Evolutionary conservation across 2,888 invertebrate species (phyloP).

Genomic region (Camponotus fellah): DNA sequence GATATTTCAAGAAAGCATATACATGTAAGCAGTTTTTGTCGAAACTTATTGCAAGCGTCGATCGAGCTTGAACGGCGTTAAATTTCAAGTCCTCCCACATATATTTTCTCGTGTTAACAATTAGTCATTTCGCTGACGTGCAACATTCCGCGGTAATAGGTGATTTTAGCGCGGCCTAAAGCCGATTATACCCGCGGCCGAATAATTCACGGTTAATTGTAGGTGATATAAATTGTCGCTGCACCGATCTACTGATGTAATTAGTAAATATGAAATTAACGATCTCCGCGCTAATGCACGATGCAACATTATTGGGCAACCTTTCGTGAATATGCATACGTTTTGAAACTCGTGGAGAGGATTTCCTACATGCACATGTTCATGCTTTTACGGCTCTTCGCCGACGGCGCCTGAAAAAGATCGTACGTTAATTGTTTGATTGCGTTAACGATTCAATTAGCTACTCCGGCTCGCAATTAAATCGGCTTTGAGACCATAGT

Average conservation of each 20-base stretch:
- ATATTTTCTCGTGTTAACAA: slow-evolving; percentile 25
- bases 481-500: slow-evolving; percentile 29
- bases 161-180: slow-evolving; percentile 53
- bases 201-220: slow-evolving; percentile 57
- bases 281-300: slow-evolving; percentile 42
- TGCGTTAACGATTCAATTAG: slow-evolving; percentile 51
- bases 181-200: slow-evolving; percentile 46
- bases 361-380: slow-evolving; percentile 7
- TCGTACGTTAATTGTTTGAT: slow-evolving; percentile 50
- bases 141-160: slow-evolving; percentile 50
- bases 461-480: slow-evolving; percentile 25
- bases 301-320: slow-evolving; percentile 21
- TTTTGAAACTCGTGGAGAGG: slow-evolving; percentile 41
- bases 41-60: slow-evolving; percentile 14
- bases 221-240: slow-evolving; percentile 53
- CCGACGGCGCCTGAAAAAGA: slow-evolving; percentile 32
- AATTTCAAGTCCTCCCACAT: slow-evolving; percentile 32
- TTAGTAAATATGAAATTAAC: slow-evolving; percentile 56
- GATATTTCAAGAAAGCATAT: background rate
- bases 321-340: slow-evolving; percentile 44
- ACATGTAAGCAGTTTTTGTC: background rate
- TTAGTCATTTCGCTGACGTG: slow-evolving; percentile 39
- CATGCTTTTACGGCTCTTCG: slow-evolving; percentile 41
- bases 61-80: slow-evolving; percentile 34
- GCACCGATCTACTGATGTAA: slow-evolving; percentile 56